Conservation (phyloP, 2,797 vertebrate species). For the Austrolebias charrua region DNA sequence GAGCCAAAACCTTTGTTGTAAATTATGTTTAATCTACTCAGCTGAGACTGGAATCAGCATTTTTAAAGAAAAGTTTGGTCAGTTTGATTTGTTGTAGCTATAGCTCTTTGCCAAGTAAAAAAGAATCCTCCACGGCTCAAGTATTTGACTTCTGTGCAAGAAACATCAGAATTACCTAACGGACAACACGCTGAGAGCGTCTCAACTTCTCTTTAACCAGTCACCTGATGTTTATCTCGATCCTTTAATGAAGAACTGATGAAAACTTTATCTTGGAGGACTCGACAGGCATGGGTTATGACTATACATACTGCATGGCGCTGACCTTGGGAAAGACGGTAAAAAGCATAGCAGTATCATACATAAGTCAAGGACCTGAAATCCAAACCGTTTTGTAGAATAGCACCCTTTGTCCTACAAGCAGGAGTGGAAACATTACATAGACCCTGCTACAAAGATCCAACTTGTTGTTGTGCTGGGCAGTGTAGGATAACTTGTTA, state of each 20-base stretch:
- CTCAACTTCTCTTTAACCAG: conserved; percentile 7
- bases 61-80: background rate
- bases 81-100: background rate
- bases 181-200: background rate
- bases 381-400: background rate
- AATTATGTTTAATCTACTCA: too few relatives aligned
- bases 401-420: background rate
- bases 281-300: background rate
- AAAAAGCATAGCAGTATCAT: background rate
- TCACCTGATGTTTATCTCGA: conserved; percentile 17
- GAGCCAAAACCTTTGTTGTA: too few relatives aligned
- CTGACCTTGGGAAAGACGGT: background rate
- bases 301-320: background rate
- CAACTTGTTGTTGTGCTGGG: background rate
- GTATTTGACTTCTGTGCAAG: background rate
- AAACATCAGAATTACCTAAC: conserved; percentile 6
- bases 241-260: conserved; percentile 37
- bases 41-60: too few relatives aligned
- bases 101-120: background rate
- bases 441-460: background rate
- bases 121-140: background rate
- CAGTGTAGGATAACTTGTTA: too few relatives aligned
- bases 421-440: background rate
- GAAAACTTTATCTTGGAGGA: conserved; percentile 18
- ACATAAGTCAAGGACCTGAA: background rate